A percentile compares a stretch with the other conserved stretches of the same genome.
phyloP scores from a whole-genome alignment of 2,888 invertebrate genomes.

The Idaea dimidiata region DNA sequence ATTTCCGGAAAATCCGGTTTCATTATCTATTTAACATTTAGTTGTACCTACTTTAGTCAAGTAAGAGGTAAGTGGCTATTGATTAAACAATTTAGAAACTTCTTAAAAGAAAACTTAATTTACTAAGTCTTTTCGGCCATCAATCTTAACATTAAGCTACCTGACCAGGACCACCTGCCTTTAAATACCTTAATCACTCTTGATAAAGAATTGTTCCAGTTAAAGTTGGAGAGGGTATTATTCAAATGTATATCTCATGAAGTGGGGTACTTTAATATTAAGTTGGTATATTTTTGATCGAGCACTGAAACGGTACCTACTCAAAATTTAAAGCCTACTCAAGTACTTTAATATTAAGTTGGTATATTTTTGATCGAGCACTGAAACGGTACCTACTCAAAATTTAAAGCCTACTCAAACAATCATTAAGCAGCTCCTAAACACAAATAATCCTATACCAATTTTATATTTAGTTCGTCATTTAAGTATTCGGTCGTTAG shows the following conservation, averaged over 20 bases:
- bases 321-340: no score
- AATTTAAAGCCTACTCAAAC: no score
- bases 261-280: neutral
- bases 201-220: slow-evolving; percentile 29
- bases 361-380: no score
- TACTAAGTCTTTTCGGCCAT: slow-evolving; percentile 6
- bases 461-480: no score
- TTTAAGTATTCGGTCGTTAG: no score
- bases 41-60: neutral
- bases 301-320: no score
- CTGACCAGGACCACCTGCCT: slow-evolving; percentile 15
- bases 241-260: neutral
- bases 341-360: neutral
- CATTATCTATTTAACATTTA: no score
- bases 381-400: no score
- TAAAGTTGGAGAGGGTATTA: slow-evolving; percentile 7
- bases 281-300: no score
- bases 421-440: no score
- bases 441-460: no score
- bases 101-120: neutral
- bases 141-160: slow-evolving; percentile 17
- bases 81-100: neutral
- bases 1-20: no score
- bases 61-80: neutral
- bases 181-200: slow-evolving; percentile 22